Base-by-base conservation (phyloP, 2,797 vertebrate genomes). In the Heterohyrax brucei region DNA sequence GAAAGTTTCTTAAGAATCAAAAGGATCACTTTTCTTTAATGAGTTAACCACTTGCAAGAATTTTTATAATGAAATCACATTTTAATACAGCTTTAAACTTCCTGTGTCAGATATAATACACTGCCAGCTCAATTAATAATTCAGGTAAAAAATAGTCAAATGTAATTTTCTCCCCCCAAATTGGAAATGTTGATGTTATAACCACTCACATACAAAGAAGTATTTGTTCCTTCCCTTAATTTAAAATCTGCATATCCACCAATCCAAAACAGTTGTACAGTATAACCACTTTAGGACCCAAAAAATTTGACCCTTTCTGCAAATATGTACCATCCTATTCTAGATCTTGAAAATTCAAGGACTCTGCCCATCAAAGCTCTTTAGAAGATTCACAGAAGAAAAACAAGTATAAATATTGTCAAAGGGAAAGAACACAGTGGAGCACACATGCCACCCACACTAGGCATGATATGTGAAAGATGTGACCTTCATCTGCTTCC, bases 181-280 rank as follows among this genome's bases (percentile, higher is more conserved):
- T 5, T 33, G 62, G 92, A 94, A 97, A 89, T 80, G 56, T 61
- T 77, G 61, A 86, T 64, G 26, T 62, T 89, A 93, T 76, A 78
- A 91, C 91, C 94, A 95, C 56, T 90, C 83, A 90, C 59, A 96
- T 87, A 80, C 81, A 93, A 95, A 95, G 70, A 72, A 96, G 73
- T 73, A 93, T 77, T 95, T 97, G 75, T n/a, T 87, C 91, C 91
- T 91, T 96, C 68, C 79, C 83, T 93, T 95, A 56, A 87, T 96
- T 92, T 78, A 87, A 64, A 19, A 89, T 94, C 95, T 97, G 96
- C 96, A 97, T 96, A 97, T 96, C 97, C 97, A 98, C 97, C 98
- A 98, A 97, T 97, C 96, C 97, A 95, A 83, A 94, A 95, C 89
- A 89, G 80, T 77, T 96, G 30, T 82, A 94, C 44, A 92, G 33